phyloP scores from a whole-genome alignment of 64 coral and sea anemone genomes.

The Anthopleura sola region DNA sequence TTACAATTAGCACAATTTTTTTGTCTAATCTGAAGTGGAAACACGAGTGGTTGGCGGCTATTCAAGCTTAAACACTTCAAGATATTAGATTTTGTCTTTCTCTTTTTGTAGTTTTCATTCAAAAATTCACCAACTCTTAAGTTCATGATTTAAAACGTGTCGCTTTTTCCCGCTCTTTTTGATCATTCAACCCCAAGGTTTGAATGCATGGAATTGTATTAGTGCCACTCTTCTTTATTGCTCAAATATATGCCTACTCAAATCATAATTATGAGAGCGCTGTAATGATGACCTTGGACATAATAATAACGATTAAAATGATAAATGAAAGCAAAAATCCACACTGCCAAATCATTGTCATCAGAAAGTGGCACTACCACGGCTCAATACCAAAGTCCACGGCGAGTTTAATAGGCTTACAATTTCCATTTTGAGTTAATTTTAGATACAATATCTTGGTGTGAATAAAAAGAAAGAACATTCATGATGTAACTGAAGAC shows the following conservation, averaged over 20 bases:
- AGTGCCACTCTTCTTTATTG: too few species aligned
- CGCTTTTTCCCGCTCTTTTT: neutral
- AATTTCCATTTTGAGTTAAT: too few species aligned
- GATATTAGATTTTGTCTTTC: neutral
- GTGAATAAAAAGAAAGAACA: too few species aligned
- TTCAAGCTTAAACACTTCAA: neutral
- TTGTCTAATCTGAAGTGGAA: neutral
- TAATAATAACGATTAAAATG: neutral
- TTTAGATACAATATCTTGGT: too few species aligned
- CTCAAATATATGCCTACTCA: neutral
- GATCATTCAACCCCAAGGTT: neutral
- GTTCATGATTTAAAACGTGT: neutral
- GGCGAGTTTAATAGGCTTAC: too few species aligned
- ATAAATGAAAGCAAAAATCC: neutral
- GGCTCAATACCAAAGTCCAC: too few species aligned
- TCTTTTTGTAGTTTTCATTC: neutral
- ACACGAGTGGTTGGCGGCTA: neutral
- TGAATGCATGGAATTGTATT: neutral
- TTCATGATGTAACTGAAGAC: too few species aligned
- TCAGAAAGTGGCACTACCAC: neutral
- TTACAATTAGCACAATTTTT: slow-evolving; percentile 8
- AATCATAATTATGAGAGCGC: neutral
- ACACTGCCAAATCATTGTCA: neutral
- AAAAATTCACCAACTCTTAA: neutral
- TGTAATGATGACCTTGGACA: neutral